A percentile compares a stretch with the other conserved stretches of the same genome.
These are phyloP conservation scores for Pammene aurita DNA, from an alignment of 2,888 invertebrate genomes.

Conservation along the genomic window DNA sequence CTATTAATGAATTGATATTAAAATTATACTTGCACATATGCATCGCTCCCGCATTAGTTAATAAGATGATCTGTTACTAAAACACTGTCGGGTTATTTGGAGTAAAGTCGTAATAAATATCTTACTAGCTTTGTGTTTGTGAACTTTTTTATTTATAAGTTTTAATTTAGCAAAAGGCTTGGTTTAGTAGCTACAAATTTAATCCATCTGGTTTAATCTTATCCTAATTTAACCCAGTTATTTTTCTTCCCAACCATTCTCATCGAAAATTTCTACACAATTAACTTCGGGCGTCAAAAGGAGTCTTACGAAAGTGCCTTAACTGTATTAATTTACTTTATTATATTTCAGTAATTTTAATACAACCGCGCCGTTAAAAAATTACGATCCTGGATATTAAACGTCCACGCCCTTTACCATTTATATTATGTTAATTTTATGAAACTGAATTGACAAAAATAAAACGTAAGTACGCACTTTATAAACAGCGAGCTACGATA, in stretches of 20 bases:
- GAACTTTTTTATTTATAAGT: neutral
- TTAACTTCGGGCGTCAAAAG: slow-evolving; percentile 16
- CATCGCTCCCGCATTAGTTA: too few species aligned
- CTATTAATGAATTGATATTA: too few species aligned
- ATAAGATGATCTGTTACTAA: too few species aligned
- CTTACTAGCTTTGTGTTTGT: neutral
- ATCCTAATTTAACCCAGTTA: neutral
- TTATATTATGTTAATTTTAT: slow-evolving; percentile 30
- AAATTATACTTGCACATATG: too few species aligned
- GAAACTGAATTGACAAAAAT: slow-evolving; percentile 32
- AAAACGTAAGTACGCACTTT: slow-evolving; percentile 1
- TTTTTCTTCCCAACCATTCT: neutral
- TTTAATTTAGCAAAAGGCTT: neutral
- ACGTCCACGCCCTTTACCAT: neutral
- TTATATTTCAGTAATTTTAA: slow-evolving; percentile 27
- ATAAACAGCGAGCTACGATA: neutral
- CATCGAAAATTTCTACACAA: slow-evolving; percentile 17
- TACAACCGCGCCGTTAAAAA: slow-evolving; percentile 26
- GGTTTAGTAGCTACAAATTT: neutral
- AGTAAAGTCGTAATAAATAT: too few species aligned
- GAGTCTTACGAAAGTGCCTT: neutral
- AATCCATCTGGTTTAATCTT: neutral
- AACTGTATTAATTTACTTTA: slow-evolving; percentile 28
- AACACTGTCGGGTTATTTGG: too few species aligned
- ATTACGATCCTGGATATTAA: slow-evolving; percentile 29